These are phyloP conservation scores for Pteria penguin DNA, from an alignment of 2,888 invertebrate genomes.

Conservation along the genomic window DNA sequence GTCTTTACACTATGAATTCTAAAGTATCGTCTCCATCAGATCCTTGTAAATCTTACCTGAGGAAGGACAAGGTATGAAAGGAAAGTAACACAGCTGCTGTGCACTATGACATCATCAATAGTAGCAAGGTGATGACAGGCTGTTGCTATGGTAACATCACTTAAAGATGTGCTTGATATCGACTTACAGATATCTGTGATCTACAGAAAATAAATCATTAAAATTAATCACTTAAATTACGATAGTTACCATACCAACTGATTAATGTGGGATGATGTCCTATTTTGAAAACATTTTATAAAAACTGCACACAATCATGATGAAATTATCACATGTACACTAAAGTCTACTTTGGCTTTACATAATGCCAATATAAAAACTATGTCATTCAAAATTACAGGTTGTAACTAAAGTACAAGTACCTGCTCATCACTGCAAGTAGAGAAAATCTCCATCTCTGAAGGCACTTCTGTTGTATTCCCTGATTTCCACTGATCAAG, in stretches of 20 bases:
- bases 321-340: no score
- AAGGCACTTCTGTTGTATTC: neutral
- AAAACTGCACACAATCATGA: no score
- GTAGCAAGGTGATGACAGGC: conserved; percentile 19
- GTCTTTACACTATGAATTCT: no score
- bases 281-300: no score
- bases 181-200: neutral
- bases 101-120: conserved; percentile 12
- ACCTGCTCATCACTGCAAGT: neutral
- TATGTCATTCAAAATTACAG: no score
- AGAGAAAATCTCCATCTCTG: neutral
- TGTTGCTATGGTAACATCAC: neutral
- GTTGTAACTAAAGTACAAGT: no score
- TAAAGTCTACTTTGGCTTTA: no score
- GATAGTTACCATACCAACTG: no score
- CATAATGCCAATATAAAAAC: no score
- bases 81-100: conserved; percentile 14
- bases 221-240: no score
- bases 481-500: neutral
- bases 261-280: no score
- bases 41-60: neutral
- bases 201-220: neutral
- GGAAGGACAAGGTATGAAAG: neutral
- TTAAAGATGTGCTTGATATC: neutral
- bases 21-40: no score